Base-by-base conservation (phyloP, 2,888 invertebrate species). In the Deilephila porcellus region DNA sequence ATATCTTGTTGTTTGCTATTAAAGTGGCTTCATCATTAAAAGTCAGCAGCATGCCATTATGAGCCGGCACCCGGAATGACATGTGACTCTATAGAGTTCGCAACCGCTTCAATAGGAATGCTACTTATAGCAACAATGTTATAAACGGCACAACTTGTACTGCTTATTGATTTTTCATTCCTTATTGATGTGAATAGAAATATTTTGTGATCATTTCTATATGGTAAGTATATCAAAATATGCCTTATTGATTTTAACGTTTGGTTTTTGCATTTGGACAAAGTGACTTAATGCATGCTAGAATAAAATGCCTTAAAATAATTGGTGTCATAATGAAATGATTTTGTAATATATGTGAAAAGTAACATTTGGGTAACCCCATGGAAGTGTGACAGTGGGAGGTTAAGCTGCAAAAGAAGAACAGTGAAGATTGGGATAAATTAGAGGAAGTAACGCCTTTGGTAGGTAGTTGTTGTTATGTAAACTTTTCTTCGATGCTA, bases 21-120 rank as follows among this genome's bases (percentile, higher is more conserved):
- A 67, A 67, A 67, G 52, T 67, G 67, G 67, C 52, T 67, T 67
- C 67, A 67, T 67, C 67, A 67, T 67, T 67, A 67, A 67, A 52
- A 67, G 67, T 67, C 67, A 67, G 67, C 67, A 67, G 52, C 67
- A 67, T 67, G 45, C 67, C 52, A 67, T 67, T 67, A 67, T 67
- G 67, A 67, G n/a, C 67, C 25, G 67, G 67, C 67, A 67, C 67
- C 67, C 67, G 25, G 67, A 52, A 67, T 67, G 67, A 67, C 67
- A 67, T 67, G 67, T 67, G 52, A 52, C 67, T 67, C 67, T 67
- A 67, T 67, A 67, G 45, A 67, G 52, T 17, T 25, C 45, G 52
- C 25, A 67, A 52, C 67, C 17, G 67, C 67, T 67, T 67, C 25
- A 67, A 67, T 67, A 20, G 67, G 25, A 67, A 67, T 67, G 67